phyloP scores from a whole-genome alignment of 2,888 invertebrate species.

The Gortyna flavago region DNA sequence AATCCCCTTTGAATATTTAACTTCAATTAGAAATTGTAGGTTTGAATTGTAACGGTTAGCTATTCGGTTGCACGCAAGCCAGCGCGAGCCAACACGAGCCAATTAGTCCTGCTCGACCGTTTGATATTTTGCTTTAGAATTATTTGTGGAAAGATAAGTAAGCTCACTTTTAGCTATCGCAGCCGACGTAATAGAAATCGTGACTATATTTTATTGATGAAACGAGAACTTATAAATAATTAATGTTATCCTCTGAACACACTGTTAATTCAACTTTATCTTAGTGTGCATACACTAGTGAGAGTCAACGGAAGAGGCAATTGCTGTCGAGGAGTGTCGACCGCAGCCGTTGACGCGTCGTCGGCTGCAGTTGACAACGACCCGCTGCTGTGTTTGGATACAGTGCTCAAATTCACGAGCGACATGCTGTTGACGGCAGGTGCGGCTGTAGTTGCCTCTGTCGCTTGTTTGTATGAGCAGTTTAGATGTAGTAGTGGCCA shows the following conservation, averaged over 20 bases:
- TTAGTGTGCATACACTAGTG: background rate
- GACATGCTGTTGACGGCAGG: background rate
- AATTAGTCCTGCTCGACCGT: constrained; percentile 48
- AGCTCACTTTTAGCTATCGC: background rate
- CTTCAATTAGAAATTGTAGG: constrained; percentile 45
- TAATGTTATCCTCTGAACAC: background rate
- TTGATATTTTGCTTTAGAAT: constrained; percentile 48
- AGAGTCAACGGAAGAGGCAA: background rate
- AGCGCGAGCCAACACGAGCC: constrained; percentile 14
- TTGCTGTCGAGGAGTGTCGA: background rate
- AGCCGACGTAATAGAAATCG: background rate
- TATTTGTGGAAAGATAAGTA: constrained; percentile 39
- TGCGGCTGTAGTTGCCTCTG: background rate
- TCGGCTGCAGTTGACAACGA: background rate
- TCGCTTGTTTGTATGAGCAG: background rate
- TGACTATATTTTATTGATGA: constrained; percentile 1
- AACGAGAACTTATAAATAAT: background rate
- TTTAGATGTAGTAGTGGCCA: background rate
- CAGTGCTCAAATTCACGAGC: background rate
- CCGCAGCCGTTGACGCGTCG: background rate
- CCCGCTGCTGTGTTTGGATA: background rate
- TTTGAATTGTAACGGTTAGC: constrained; percentile 45
- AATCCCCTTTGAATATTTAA: constrained; percentile 52
- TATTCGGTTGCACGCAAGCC: constrained; percentile 32
- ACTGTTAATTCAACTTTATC: background rate